Conservation (phyloP, 2,113 vertebrate species). For the Corapipo altera region DNA sequence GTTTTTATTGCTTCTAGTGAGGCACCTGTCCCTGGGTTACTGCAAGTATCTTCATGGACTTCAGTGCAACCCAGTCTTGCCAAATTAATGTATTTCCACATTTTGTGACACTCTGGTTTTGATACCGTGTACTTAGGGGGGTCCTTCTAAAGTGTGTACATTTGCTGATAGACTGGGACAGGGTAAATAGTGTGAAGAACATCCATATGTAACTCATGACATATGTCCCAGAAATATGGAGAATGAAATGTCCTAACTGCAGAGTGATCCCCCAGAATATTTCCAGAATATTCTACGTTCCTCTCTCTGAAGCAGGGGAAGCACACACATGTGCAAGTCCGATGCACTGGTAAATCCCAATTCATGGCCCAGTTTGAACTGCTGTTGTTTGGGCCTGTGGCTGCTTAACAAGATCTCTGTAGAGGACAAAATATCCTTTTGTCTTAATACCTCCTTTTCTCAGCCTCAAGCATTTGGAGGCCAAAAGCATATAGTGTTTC, state of each 20-base stretch:
- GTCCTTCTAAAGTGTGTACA: not conserved
- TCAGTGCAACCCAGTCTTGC: not conserved
- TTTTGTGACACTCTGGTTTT: not conserved
- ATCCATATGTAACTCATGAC: not conserved
- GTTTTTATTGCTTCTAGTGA: not conserved
- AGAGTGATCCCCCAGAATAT: not conserved
- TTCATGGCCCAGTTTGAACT: not conserved
- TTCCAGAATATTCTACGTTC: not conserved
- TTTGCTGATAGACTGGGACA: not conserved
- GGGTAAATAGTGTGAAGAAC: not conserved
- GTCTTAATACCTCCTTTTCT: not conserved
- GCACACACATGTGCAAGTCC: not conserved
- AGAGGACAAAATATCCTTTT: not conserved
- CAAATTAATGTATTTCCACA: not conserved
- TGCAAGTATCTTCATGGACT: not conserved
- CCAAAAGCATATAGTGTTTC: not conserved
- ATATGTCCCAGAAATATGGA: not conserved
- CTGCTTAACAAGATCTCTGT: not conserved
- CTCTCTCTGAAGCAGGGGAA: not conserved
- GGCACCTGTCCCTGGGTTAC: not conserved
- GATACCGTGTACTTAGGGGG: accelerated
- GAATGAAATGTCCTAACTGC: not conserved
- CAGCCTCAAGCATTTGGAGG: not conserved
- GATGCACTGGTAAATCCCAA: not conserved
- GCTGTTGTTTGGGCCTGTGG: not conserved